Base-by-base conservation (phyloP, 1,140 invertebrate species). In the Cotesia chilonis region DNA sequence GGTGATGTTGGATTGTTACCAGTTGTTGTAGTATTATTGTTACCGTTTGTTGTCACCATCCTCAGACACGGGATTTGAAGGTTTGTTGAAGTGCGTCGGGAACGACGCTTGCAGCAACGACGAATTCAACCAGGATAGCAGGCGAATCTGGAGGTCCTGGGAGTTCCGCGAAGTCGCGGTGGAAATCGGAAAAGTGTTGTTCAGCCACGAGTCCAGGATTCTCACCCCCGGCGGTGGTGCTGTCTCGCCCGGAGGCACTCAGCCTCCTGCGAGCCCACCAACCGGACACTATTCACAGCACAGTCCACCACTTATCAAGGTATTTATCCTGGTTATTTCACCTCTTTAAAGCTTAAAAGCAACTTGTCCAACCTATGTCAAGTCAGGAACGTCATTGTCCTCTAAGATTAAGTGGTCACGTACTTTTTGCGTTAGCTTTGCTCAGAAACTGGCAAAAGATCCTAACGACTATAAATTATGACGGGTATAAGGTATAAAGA, bases 191-290 rank as follows among this genome's bases (percentile, higher is more conserved):
- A 86, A 86, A 83, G 84, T 87, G 84, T 85, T 85, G 85, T 85
- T 85, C 81, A 85, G 80, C 70, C 83, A 84, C 83, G 83, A 84
- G 82, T 84, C 83, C 85, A 87, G 85, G 83, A 87, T 87, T 86
- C 84, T 85, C 80, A 85, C 83, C 83, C 84, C 84, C 83, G 82
- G 84, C 78, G 83, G 81, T 78, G 81, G 82, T 76, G 74, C 78
- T 74, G 80, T 84, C 80, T 86, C 84, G 78, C 84, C 85, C 78
- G 84, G 84, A 82, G 84, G 82, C 83, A 81, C 82, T 75, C 83
- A 81, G 78, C 83, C 84, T 78, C 84, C 84, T 79, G 82, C 84
- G 82, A 85, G 84, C 78, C 83, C 83, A 72, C 79, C 82, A 71
- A 78, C 82, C 75, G 82, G 79, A 78, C 80, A 82, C 64, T 84